Percentiles rank a stretch among this genome's conserved stretches.
Evolutionary conservation across 2,888 invertebrate species (phyloP).

Genomic region (Eremobia ochroleuca): DNA sequence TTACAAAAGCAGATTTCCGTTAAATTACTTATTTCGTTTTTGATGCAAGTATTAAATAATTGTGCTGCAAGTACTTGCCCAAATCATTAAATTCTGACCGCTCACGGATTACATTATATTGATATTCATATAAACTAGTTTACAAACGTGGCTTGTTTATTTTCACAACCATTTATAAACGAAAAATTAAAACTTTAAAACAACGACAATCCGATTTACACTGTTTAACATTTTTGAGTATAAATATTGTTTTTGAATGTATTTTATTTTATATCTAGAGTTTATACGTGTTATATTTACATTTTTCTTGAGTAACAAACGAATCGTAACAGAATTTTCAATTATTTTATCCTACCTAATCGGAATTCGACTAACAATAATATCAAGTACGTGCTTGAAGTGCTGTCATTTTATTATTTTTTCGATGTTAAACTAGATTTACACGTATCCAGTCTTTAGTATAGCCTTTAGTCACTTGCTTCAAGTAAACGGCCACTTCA

Average conservation of each 20-base stretch:
- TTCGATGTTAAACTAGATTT: neutral
- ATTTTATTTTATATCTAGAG: conserved; percentile 64
- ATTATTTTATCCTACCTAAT: conserved; percentile 75
- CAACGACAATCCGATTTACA: conserved; percentile 59
- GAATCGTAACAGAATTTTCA: conserved; percentile 71
- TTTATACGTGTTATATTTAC: conserved; percentile 72
- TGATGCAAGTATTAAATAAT: neutral
- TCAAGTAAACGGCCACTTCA: neutral
- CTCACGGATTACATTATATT: conserved; percentile 48
- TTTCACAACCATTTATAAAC: conserved; percentile 83
- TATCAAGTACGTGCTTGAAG: conserved; percentile 55
- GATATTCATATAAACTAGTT: conserved; percentile 66
- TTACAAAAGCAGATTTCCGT: neutral
- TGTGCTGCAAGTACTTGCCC: neutral
- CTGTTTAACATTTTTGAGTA: conserved; percentile 72
- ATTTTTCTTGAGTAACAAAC: conserved; percentile 70
- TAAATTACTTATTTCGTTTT: neutral
- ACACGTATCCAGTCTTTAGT: conserved; percentile 10
- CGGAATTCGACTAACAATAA: conserved; percentile 63
- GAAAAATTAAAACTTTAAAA: conserved; percentile 67
- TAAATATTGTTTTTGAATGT: conserved; percentile 71
- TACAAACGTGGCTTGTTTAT: conserved; percentile 68
- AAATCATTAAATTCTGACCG: conserved; percentile 21
- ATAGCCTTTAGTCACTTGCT: neutral
- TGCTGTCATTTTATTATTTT: neutral